phyloP scores from a whole-genome alignment of 2,888 invertebrate species.

The Agonopterix alstromeriana region DNA sequence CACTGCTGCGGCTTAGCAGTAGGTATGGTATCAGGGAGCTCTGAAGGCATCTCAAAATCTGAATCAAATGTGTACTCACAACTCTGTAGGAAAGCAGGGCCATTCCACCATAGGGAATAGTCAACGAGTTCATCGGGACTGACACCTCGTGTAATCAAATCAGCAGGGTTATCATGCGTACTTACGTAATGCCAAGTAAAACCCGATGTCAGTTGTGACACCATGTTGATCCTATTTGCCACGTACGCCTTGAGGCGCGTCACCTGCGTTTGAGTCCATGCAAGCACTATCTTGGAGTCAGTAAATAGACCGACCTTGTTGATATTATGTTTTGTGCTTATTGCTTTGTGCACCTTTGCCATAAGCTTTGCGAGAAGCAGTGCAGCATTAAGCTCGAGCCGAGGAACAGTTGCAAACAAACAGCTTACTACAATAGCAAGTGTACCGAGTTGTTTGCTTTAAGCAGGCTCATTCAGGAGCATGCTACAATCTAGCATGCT shows the following conservation, averaged over 20 bases:
- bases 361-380: conserved; percentile 3
- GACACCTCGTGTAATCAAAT: conserved; percentile 8
- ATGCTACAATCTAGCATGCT: no score
- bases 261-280: conserved; percentile 10
- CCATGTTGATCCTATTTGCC: conserved; percentile 10
- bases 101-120: conserved; percentile 6
- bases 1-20: no score
- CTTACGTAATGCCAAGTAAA: conserved; percentile 11
- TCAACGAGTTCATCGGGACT: conserved; percentile 2
- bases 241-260: conserved; percentile 10
- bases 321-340: conserved; percentile 1
- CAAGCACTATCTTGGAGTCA: conserved; percentile 10
- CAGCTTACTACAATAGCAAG: no score
- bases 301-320: conserved; percentile 4
- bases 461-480: no score
- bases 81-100: conserved; percentile 1
- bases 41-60: no score
- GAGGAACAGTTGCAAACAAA: no score
- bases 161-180: conserved; percentile 10
- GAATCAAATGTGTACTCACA: conserved; percentile 1
- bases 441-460: no score
- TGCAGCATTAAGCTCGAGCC: no score
- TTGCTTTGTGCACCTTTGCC: background rate
- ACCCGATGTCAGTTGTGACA: conserved; percentile 4
- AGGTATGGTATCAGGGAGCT: no score